These are phyloP conservation scores for Tipula unca DNA, from an alignment of 2,888 invertebrate genomes.

Conservation along the genomic window DNA sequence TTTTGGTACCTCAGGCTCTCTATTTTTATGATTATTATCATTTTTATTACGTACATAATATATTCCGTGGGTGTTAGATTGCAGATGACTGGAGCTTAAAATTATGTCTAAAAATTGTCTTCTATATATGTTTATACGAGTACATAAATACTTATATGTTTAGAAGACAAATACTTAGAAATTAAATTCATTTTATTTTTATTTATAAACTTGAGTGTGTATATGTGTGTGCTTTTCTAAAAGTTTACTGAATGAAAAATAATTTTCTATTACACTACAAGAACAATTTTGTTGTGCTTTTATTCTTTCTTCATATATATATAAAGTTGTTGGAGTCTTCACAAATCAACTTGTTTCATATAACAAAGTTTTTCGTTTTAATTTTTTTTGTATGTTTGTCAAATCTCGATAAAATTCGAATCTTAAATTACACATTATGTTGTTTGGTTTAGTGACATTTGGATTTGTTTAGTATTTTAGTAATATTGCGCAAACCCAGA, in stretches of 20 bases:
- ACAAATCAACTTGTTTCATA: neutral
- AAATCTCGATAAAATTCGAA: neutral
- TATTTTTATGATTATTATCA: neutral
- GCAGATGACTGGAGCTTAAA: neutral
- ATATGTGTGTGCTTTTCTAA: neutral
- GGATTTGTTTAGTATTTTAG: too few species aligned
- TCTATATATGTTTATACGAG: neutral
- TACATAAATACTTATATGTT: neutral
- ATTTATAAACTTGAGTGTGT: neutral
- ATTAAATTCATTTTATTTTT: neutral
- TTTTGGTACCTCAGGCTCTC: slow-evolving; percentile 8
- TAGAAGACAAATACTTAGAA: neutral
- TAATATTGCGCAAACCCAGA: too few species aligned
- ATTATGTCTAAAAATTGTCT: neutral
- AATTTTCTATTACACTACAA: neutral
- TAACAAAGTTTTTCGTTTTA: neutral
- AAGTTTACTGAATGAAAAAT: neutral
- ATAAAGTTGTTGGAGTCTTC: neutral
- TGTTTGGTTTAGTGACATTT: neutral
- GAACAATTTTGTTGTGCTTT: neutral
- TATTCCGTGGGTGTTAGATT: neutral
- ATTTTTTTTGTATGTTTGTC: neutral
- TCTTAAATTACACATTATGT: neutral
- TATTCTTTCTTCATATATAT: neutral
- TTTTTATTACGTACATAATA: neutral